A percentile compares a stretch with the other conserved stretches of the same genome.
phyloP scores from a whole-genome alignment of 1,140 invertebrate species.

The Tetragonula clypearis region DNA sequence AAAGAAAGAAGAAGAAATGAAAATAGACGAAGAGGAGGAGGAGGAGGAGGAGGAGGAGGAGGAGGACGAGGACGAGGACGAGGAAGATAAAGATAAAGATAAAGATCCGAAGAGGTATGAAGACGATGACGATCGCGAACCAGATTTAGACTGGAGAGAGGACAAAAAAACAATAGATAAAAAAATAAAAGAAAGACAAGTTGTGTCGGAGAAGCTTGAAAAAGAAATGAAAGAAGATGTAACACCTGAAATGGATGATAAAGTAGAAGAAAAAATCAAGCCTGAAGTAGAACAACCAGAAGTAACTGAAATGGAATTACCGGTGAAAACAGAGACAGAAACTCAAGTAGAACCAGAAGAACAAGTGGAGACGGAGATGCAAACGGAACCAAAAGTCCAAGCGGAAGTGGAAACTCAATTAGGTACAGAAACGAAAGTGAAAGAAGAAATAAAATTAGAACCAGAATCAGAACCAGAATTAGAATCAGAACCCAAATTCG shows the following conservation, averaged over 20 bases:
- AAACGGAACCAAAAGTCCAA: neutral
- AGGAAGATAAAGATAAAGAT: neutral
- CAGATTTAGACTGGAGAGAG: neutral
- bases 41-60: conserved; percentile 21
- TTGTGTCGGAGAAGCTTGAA: no score
- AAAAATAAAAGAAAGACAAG: neutral
- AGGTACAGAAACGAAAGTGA: neutral
- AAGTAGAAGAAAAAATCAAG: neutral
- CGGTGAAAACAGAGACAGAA: conserved; percentile 9
- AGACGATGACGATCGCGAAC: neutral
- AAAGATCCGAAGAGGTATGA: neutral
- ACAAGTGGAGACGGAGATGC: conserved; percentile 17
- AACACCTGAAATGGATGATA: neutral
- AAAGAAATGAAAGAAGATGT: no score
- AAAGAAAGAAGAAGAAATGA: conserved; percentile 40
- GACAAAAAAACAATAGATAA: neutral
- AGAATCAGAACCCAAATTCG: neutral
- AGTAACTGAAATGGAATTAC: neutral
- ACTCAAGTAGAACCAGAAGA: neutral
- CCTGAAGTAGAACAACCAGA: neutral
- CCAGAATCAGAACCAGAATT: neutral
- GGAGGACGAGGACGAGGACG: neutral
- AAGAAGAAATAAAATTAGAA: neutral
- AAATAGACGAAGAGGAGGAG: conserved; percentile 25
- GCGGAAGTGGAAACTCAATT: neutral